These are phyloP conservation scores for Porites lutea DNA, from an alignment of 64 coral and sea anemone genomes.

Conservation along the genomic window DNA sequence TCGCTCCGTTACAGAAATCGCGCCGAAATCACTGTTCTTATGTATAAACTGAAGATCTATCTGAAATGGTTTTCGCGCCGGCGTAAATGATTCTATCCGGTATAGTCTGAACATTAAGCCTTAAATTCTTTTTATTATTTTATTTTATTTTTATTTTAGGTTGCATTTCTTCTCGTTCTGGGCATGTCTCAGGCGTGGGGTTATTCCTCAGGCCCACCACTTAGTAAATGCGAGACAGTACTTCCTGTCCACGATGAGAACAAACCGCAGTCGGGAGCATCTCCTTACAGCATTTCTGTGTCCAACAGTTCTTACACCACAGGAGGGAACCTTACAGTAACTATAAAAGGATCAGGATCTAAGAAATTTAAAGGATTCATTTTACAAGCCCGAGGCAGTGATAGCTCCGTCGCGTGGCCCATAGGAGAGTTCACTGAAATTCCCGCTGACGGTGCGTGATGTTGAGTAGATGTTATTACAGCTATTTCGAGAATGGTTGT, in stretches of 20 bases:
- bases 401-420: conserved; percentile 30
- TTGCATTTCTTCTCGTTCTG: conserved; percentile 27
- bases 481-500: no score
- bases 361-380: conserved; percentile 80
- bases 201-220: conserved; percentile 57
- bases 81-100: no score
- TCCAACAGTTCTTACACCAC: conserved; percentile 68
- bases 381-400: conserved; percentile 63
- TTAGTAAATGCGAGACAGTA: conserved; percentile 59
- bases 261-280: neutral
- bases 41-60: no score
- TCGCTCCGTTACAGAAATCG: no score
- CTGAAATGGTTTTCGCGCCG: no score
- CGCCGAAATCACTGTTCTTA: no score
- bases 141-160: neutral
- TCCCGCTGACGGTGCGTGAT: neutral
- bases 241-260: neutral
- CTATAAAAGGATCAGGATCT: conserved; percentile 22
- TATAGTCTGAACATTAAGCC: no score
- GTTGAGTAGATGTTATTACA: no score
- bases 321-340: conserved; percentile 63
- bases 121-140: no score
- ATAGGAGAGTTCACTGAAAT: conserved; percentile 47
- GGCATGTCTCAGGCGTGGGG: neutral
- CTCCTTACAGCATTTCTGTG: conserved; percentile 67